phyloP scores from a whole-genome alignment of 2,113 vertebrate genomes.

The Hyaena hyaena region DNA sequence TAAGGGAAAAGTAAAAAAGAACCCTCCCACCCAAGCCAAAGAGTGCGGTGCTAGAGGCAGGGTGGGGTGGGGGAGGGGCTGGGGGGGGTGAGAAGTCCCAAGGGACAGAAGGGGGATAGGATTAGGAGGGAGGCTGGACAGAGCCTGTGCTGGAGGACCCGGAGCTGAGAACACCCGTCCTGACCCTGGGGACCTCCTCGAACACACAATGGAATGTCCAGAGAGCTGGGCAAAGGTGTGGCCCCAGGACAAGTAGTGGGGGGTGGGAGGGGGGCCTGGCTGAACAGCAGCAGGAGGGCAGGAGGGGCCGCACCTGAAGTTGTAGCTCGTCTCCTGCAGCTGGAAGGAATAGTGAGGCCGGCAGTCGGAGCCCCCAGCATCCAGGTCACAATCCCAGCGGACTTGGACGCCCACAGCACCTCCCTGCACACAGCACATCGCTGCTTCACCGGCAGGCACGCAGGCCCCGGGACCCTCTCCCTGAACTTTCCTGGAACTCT shows the following conservation, averaged over 20 bases:
- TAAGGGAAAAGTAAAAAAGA: not conserved
- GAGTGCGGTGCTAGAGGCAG: not conserved
- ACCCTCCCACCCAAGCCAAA: not conserved
- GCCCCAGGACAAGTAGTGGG: not conserved
- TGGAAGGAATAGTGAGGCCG: conserved; percentile 84
- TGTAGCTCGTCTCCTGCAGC: conserved; percentile 84
- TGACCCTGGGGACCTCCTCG: fast-evolving
- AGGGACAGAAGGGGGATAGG: not conserved
- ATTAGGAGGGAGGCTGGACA: not conserved
- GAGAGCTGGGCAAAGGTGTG: not conserved
- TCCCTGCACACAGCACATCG: conserved; percentile 75
- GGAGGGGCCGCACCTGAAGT: conserved; percentile 83
- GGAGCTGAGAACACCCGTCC: not conserved
- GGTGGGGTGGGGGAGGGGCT: not conserved
- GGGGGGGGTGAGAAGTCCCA: not conserved
- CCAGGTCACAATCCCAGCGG: conserved; percentile 85
- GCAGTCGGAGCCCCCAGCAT: conserved; percentile 61
- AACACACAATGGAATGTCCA: not conserved
- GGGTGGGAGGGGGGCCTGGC: no score
- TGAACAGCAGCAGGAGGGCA: not conserved
- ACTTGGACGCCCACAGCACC: conserved; percentile 82
- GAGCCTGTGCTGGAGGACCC: not conserved
- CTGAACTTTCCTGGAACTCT: not conserved
- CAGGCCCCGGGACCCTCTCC: not conserved
- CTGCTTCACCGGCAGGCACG: not conserved